Conservation (phyloP, 1,140 invertebrate species). For the Drosophila carrolli region DNA sequence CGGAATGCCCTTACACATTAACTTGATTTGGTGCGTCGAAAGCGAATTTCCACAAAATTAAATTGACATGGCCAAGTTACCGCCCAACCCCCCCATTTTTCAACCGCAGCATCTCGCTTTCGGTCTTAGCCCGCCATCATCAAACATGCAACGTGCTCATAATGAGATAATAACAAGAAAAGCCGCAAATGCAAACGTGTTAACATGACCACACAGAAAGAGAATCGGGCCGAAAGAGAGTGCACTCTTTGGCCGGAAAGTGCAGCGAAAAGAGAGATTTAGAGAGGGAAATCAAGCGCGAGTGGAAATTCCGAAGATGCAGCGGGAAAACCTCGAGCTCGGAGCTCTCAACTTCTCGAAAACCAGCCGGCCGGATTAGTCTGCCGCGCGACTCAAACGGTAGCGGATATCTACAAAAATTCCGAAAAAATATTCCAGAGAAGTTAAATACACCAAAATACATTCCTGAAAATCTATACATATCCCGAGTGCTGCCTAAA, state of each 20-base stretch:
- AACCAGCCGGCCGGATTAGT: slow-evolving; percentile 67
- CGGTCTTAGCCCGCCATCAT: slow-evolving; percentile 4
- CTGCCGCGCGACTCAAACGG: slow-evolving; percentile 70
- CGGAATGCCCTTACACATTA: slow-evolving; percentile 36
- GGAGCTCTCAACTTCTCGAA: slow-evolving; percentile 45
- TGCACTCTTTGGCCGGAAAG: slow-evolving; percentile 25
- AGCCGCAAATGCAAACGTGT: slow-evolving; percentile 57
- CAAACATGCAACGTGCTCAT: slow-evolving; percentile 60
- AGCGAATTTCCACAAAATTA: slow-evolving; percentile 45
- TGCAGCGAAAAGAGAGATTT: slow-evolving; percentile 54
- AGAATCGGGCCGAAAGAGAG: slow-evolving; percentile 7
- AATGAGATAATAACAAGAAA: slow-evolving; percentile 67
- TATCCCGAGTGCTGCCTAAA: slow-evolving; percentile 8
- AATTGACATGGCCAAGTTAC: slow-evolving; percentile 33
- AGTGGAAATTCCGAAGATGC: slow-evolving; percentile 31
- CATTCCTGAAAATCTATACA: slow-evolving; percentile 38
- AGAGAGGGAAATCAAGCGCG: slow-evolving; percentile 15
- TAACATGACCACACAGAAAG: slow-evolving; percentile 19
- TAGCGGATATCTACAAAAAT: slow-evolving; percentile 34
- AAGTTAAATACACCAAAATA: slow-evolving; percentile 30
- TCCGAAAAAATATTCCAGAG: slow-evolving; percentile 8
- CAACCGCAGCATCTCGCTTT: slow-evolving; percentile 14
- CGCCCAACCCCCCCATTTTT: slow-evolving; percentile 7
- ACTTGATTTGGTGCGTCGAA: slow-evolving; percentile 46
- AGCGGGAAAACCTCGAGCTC: slow-evolving; percentile 36